A percentile compares a stretch with the other conserved stretches of the same genome.
Evolutionary conservation across 1,140 invertebrate genomes (phyloP).

Genomic region (Drosophila virilis): DNA sequence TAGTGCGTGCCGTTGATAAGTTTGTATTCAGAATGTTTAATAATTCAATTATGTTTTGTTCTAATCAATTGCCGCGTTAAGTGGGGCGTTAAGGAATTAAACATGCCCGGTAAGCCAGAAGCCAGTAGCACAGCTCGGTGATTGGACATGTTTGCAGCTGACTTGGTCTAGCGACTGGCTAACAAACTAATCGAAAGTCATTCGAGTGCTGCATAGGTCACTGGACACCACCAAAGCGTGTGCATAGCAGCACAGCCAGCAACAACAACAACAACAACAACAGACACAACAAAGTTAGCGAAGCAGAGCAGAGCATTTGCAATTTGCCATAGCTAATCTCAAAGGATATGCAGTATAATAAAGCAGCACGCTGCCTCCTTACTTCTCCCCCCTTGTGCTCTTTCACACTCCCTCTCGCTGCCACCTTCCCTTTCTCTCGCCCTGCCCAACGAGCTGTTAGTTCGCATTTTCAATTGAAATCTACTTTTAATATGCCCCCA

Average conservation of each 20-base stretch:
- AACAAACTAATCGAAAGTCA: constrained; percentile 71
- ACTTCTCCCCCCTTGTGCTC: not conserved
- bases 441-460: constrained; percentile 24
- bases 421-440: not conserved
- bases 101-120: not conserved
- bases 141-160: constrained; percentile 43
- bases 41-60: constrained; percentile 2
- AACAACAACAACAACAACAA: constrained; percentile 22
- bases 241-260: constrained; percentile 24
- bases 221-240: constrained; percentile 46
- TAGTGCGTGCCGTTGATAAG: constrained; percentile 12
- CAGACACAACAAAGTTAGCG: constrained; percentile 3
- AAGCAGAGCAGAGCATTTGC: constrained; percentile 30
- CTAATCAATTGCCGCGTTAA: not conserved
- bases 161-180: constrained; percentile 23
- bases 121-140: constrained; percentile 10
- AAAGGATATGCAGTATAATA: constrained; percentile 50
- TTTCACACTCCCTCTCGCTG: not conserved
- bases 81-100: not conserved
- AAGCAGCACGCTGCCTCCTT: not conserved
- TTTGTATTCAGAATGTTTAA: not conserved
- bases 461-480: constrained; percentile 76
- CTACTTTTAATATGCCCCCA: constrained; percentile 71
- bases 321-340: constrained; percentile 72
- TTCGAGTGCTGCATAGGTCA: constrained; percentile 53